Evolutionary conservation across 2,888 invertebrate genomes (phyloP), one percentile per base, ranked within the genome.

Genomic region (Leucania comma): DNA sequence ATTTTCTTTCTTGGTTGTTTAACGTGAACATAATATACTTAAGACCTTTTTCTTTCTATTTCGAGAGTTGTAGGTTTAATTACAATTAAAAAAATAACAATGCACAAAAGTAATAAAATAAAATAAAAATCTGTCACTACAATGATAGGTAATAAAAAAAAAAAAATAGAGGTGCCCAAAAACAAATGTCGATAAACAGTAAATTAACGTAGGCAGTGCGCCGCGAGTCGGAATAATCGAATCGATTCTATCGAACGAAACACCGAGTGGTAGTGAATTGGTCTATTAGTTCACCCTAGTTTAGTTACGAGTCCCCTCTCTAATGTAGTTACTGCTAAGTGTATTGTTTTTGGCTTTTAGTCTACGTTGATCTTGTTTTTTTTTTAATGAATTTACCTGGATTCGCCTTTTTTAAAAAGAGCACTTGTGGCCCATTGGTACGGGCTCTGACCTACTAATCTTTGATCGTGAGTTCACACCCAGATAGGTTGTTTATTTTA

Each of bases 221-320:
- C 89, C 78, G 71, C 82, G 89, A 91, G 87, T 89, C 90, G 92
- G 90, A 90, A 92, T 93, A 93, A 94, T 92, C 90, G 90, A 91
- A 93, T 94, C 90, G 90, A 90, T 90, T 84, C 81, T 72, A 83
- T 82, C 77, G 85, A 84, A 80, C 86, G 84, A 86, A 86, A 88
- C 84, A 89, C 89, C 90, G 91, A 91, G 89, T 88, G 89, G 89
- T 88, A 87, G 86, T 89, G 88, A 90, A 91, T 91, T 89, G 91
- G 90, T 93, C 91, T 93, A 93, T 94, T 93, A 93, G 91, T 90
- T 85, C 91, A 90, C 94, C 93, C 93, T 89, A 89, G 90, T 89
- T 87, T 81, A 83, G 85, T 78, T 86, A 81, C 86, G 84, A 89
- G 88, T 71, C 89, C 88, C 89, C 87, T 80, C 84, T 67, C 83